A percentile compares a stretch with the other conserved stretches of the same genome.
These are phyloP conservation scores for Automeris io DNA, from an alignment of 2,888 invertebrate species.

Conservation along the genomic window DNA sequence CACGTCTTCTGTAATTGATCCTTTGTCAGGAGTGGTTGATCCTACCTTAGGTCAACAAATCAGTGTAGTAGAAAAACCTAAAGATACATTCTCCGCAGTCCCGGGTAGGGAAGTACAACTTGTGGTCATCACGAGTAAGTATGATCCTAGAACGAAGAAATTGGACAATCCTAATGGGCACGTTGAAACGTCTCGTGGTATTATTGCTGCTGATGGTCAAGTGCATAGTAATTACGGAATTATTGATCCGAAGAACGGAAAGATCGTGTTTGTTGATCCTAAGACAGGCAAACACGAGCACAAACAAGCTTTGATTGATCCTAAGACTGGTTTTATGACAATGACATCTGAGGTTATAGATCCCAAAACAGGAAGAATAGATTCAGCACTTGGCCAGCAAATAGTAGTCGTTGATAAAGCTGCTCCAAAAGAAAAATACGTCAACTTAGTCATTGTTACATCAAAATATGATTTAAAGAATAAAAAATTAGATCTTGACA, in stretches of 20 bases:
- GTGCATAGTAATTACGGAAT: slow-evolving; percentile 70
- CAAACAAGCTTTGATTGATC: slow-evolving; percentile 71
- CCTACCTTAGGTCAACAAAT: slow-evolving; percentile 70
- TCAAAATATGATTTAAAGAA: slow-evolving; percentile 71
- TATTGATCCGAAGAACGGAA: slow-evolving; percentile 72
- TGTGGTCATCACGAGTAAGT: slow-evolving; percentile 70
- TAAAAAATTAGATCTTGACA: slow-evolving; percentile 54
- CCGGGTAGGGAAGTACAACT: slow-evolving; percentile 62
- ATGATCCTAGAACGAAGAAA: slow-evolving; percentile 69
- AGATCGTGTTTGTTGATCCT: slow-evolving; percentile 68
- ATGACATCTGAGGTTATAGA: slow-evolving; percentile 72
- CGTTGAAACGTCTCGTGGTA: slow-evolving; percentile 63
- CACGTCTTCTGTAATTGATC: slow-evolving; percentile 73
- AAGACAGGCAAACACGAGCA: slow-evolving; percentile 72
- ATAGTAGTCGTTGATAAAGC: slow-evolving; percentile 53
- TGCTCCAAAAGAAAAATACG: slow-evolving; percentile 38
- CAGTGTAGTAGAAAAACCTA: slow-evolving; percentile 41
- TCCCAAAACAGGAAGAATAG: slow-evolving; percentile 72
- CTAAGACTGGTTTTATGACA: slow-evolving; percentile 67
- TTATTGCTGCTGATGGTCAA: slow-evolving; percentile 52
- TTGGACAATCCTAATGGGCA: slow-evolving; percentile 72
- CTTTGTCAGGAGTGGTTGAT: slow-evolving; percentile 70
- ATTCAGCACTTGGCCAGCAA: slow-evolving; percentile 63
- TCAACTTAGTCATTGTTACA: slow-evolving; percentile 63
- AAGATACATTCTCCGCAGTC: slow-evolving; percentile 39